phyloP scores from a whole-genome alignment of 2,888 invertebrate species.

The Gymnocheta viridis region DNA sequence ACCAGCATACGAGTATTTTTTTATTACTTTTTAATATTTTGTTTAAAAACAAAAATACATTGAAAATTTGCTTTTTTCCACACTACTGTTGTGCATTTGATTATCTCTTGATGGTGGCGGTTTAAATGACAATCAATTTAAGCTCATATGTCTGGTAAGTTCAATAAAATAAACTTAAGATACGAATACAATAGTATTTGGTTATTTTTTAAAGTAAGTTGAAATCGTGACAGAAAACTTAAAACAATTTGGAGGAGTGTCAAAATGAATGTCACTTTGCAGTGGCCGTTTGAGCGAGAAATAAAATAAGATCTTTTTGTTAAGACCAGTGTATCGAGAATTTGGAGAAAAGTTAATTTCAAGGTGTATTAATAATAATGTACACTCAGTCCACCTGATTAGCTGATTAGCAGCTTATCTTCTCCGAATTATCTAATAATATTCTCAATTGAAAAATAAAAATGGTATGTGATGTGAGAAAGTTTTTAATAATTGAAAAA shows the following conservation, averaged over 20 bases:
- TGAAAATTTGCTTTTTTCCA: neutral
- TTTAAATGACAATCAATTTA: slow-evolving; percentile 66
- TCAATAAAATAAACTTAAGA: slow-evolving; percentile 34
- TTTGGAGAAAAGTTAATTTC: neutral
- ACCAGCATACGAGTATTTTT: slow-evolving; percentile 56
- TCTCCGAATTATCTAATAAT: no score
- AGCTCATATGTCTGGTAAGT: slow-evolving; percentile 57
- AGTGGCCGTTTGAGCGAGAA: neutral
- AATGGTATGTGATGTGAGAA: no score
- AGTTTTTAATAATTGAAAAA: no score
- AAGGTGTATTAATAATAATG: no score
- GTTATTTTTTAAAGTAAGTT: slow-evolving; percentile 9
- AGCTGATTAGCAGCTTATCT: no score
- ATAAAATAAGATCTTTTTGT: neutral
- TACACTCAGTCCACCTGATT: no score
- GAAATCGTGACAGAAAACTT: slow-evolving; percentile 62
- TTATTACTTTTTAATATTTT: slow-evolving; percentile 27
- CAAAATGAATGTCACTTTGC: slow-evolving; percentile 66
- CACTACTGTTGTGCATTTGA: slow-evolving; percentile 32
- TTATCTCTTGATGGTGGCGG: slow-evolving; percentile 63
- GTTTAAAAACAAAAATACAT: slow-evolving; percentile 2
- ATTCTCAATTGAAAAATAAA: no score
- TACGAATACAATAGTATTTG: neutral
- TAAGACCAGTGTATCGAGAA: slow-evolving; percentile 3
- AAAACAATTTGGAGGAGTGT: slow-evolving; percentile 69